phyloP scores from a whole-genome alignment of 2,797 vertebrate genomes.

The Phylloscopus collybita region DNA sequence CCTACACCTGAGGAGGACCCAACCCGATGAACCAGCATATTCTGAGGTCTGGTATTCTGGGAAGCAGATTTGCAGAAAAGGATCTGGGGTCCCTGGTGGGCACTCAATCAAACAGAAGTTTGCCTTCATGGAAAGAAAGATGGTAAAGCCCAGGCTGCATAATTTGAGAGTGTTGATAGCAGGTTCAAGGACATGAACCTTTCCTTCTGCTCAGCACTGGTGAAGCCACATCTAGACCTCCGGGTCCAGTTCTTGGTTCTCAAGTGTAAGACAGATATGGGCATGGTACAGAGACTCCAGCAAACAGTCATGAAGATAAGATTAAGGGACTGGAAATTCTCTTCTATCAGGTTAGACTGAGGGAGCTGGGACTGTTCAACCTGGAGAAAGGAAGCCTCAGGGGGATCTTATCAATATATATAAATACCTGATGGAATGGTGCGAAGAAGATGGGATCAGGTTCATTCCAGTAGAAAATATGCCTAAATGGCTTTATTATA shows the following conservation, averaged over 20 bases:
- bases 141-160: neutral
- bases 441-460: neutral
- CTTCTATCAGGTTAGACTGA: neutral
- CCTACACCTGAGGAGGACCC: neutral
- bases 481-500: neutral
- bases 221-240: neutral
- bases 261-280: neutral
- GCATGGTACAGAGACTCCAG: neutral
- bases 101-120: neutral
- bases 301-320: neutral
- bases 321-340: neutral
- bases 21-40: neutral
- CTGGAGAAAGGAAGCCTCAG: neutral
- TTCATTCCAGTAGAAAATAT: neutral
- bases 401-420: too few species aligned
- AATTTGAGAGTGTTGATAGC: neutral
- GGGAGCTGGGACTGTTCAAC: neutral
- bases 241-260: neutral
- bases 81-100: neutral
- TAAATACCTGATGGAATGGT: neutral
- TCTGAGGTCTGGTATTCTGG: neutral
- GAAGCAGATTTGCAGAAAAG: neutral
- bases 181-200: neutral
- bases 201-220: neutral
- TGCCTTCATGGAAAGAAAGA: accelerated